Conservation (phyloP, 2,113 vertebrate species). For the Elaphurus davidianus region DNA sequence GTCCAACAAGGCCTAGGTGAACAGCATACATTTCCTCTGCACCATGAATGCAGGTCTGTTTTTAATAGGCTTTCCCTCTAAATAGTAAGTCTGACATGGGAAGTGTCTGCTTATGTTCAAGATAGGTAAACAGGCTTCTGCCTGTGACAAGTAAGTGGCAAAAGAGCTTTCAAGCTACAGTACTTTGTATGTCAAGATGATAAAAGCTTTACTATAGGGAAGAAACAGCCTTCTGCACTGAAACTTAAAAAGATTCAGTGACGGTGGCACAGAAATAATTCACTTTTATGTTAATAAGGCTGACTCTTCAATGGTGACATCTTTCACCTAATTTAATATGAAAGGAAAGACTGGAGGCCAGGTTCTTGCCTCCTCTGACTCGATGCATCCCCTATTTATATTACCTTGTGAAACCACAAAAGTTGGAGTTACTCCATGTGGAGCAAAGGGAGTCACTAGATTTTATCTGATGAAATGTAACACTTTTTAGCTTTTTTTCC, state of each 20-base stretch:
- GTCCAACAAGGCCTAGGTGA: not conserved
- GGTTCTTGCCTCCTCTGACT: not conserved
- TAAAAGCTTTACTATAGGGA: not conserved
- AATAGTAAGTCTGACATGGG: not conserved
- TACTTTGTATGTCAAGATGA: not conserved
- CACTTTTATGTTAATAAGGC: not conserved
- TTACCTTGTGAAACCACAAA: not conserved
- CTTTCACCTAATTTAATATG: not conserved
- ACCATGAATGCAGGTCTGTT: not conserved
- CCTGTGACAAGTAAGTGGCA: not conserved
- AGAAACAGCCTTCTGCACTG: not conserved
- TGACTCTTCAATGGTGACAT: not conserved
- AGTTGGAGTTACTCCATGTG: not conserved
- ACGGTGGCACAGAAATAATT: not conserved
- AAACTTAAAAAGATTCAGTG: not conserved
- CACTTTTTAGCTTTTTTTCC: not conserved
- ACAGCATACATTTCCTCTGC: not conserved
- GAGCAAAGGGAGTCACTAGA: not conserved
- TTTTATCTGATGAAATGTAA: not conserved
- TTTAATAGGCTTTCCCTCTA: not conserved
- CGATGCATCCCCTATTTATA: not conserved
- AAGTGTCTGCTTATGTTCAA: not conserved
- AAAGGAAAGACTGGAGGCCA: not conserved
- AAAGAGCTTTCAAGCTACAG: not conserved
- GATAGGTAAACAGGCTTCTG: not conserved